Base-by-base conservation (phyloP, 2,888 invertebrate genomes). In the Acanthopleura granulata region DNA sequence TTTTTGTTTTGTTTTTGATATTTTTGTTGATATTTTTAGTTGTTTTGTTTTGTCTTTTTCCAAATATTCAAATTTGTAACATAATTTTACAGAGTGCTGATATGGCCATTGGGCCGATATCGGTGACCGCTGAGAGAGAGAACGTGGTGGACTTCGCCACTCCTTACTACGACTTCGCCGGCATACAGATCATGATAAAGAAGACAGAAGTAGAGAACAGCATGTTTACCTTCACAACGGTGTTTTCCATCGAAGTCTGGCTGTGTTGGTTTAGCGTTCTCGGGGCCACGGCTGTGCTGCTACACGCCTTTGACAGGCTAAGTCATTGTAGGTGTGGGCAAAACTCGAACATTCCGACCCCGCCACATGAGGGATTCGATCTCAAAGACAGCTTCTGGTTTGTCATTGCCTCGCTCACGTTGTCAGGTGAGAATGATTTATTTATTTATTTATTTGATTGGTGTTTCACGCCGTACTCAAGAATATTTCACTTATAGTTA, bases 351-450 rank as follows among this genome's bases (percentile, higher is more conserved):
- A 87, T 62, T 22, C 29, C 72, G 72, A 49, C 62, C 62, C 11
- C 61, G 15, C 40, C 25, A 18, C 71, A 49, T n/a, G 49, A n/a
- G 1, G 50, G 71, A 49, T 71, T 71, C 86, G 95, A 96, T 0
- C 90, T 97, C 14, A 95, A 96, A 83, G 97, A 97, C 91, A 96
- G 96, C 84, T 95, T 97, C 87, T 97, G 97, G 97, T 97, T 97
- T 87, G 96, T 97, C 0, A 89, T 97, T 71, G 97, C 97, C 0
- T 96, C 97, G 0, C 97, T 97, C 89, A 97, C 97, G 0, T 96
- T 97, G 0, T 96, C 97, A 77, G 87, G 86, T 85, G 77, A 62
- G 77, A 61, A 14, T 62, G 6, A 62, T 40, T 12, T 15, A 27
- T 12, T 66, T 3, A 57, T n/a, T 40, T 40, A 40, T 40, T 40